Percentiles rank a stretch among this genome's conserved stretches.
phyloP scores from a whole-genome alignment of 1,140 invertebrate species.

The Vanessa tameamea region DNA sequence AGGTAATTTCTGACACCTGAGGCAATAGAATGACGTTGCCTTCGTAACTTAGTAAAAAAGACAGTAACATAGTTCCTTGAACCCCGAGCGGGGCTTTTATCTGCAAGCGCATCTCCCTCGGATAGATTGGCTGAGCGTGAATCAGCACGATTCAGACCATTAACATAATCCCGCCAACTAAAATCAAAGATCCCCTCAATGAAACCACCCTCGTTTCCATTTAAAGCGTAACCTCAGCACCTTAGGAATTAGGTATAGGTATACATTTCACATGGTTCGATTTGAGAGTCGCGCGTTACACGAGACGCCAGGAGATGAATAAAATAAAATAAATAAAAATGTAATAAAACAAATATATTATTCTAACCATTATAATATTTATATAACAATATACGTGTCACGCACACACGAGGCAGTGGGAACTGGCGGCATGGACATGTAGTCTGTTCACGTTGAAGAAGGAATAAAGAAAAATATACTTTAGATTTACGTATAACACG shows the following conservation, averaged over 20 bases:
- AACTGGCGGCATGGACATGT: too few relatives aligned
- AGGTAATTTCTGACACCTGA: background rate
- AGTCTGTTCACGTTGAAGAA: too few relatives aligned
- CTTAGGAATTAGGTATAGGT: constrained; percentile 26
- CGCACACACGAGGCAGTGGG: too few relatives aligned
- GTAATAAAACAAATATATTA: too few relatives aligned
- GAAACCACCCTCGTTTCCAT: constrained; percentile 27
- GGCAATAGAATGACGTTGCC: constrained; percentile 13
- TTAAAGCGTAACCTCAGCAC: constrained; percentile 32
- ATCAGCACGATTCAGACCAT: constrained; percentile 48
- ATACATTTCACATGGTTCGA: background rate
- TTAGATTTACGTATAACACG: too few relatives aligned
- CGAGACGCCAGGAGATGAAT: too few relatives aligned
- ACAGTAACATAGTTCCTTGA: constrained; percentile 20
- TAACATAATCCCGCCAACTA: constrained; percentile 49
- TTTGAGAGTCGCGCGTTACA: too few relatives aligned
- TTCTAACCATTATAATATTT: too few relatives aligned
- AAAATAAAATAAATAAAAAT: too few relatives aligned
- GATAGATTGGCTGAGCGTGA: constrained; percentile 46
- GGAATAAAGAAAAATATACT: too few relatives aligned
- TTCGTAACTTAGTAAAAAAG: background rate
- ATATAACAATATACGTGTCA: too few relatives aligned
- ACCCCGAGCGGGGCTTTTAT: constrained; percentile 18
- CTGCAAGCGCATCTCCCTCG: constrained; percentile 36
- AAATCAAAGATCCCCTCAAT: constrained; percentile 38